Base-by-base conservation (phyloP, 2,797 vertebrate species). In the Neosalanx taihuensis region DNA sequence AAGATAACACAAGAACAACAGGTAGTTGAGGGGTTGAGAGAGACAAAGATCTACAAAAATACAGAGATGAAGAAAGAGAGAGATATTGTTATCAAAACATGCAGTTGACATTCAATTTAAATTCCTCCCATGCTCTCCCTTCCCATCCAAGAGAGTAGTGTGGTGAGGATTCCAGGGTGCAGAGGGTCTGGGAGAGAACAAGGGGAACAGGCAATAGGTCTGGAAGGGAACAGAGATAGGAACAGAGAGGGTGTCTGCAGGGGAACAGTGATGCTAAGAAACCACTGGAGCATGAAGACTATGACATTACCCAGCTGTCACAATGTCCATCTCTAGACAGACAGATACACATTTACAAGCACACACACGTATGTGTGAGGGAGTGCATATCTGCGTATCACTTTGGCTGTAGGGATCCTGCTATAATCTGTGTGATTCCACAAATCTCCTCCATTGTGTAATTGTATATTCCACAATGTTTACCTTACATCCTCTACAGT, bases 261-360 rank as follows among this genome's bases (percentile, higher is more conserved):
- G 23, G 59, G 59, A 60, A 29, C 20, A 29, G 59, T 9, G 30
- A 53, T 17, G 51, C 15, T 17, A 53, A 17, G 18, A 53, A n/a
- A 53, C 15, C 1, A 53, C 4, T 18, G 41, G 30, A 49, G 23
- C 17, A 60, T n/a, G 23, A 17, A 41, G 23, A 35, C 12, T 33
- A 15, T 68, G 73, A 70, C 61, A 58, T 57, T 18, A 64, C 61
- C 23, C 26, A 18, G 56, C 51, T 72, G 35, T 37, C 41, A 13
- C 49, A 57, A 56, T 69, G 57, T 35, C 31, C 49, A 60, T 18
- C 70, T 49, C 66, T 57, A 18, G 29, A 64, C 12, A 33, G 30
- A 37, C 13, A 37, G 18, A 64, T 7, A 23, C 18, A 41, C 18
- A 41, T 31, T 2, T 31, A 3, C 29, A 15, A 65, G 4, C 26